Conservation (phyloP, 1,140 invertebrate species). For the Drosophila littoralis region DNA sequence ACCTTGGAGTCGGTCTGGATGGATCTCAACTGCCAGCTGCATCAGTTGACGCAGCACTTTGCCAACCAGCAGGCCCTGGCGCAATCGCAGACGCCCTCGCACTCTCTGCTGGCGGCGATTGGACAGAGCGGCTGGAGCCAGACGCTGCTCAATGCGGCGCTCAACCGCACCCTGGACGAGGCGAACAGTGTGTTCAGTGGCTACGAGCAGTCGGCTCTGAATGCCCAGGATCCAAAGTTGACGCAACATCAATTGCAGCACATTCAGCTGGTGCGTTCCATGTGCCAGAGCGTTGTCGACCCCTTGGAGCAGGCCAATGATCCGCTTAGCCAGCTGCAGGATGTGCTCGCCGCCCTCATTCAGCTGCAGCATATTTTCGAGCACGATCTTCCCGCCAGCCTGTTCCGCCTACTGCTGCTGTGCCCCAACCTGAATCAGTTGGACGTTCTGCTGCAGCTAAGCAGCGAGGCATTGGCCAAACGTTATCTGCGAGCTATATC, state of each 20-base stretch:
- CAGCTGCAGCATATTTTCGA: slow-evolving; percentile 54
- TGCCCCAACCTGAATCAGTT: slow-evolving; percentile 45
- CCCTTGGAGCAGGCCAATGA: slow-evolving; percentile 30
- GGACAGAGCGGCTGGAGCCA: slow-evolving; percentile 40
- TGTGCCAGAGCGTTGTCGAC: slow-evolving; percentile 45
- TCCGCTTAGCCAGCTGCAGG: slow-evolving; percentile 41
- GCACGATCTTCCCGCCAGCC: slow-evolving; percentile 44
- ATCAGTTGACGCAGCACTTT: slow-evolving; percentile 32
- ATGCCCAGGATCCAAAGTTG: slow-evolving; percentile 27
- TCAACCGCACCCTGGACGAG: slow-evolving; percentile 49
- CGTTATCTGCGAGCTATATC: slow-evolving; percentile 5
- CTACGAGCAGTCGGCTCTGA: slow-evolving; percentile 53
- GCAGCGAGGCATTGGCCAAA: slow-evolving; percentile 10
- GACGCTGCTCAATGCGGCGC: slow-evolving; percentile 26
- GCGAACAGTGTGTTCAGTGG: slow-evolving; percentile 36
- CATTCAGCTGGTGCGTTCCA: slow-evolving; percentile 56
- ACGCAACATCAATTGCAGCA: slow-evolving; percentile 63
- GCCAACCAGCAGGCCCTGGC: slow-evolving; percentile 36
- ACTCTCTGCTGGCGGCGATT: slow-evolving; percentile 27
- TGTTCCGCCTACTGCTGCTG: slow-evolving; percentile 50
- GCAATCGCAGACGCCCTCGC: slow-evolving; percentile 19
- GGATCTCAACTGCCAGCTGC: slow-evolving; percentile 49
- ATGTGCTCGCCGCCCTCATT: slow-evolving; percentile 21
- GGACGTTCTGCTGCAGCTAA: slow-evolving; percentile 31
- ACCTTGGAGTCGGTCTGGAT: slow-evolving; percentile 53